Evolutionary conservation across 2,888 invertebrate species (phyloP), one percentile per base, ranked within the genome.

Genomic region (Magallana nippona): DNA sequence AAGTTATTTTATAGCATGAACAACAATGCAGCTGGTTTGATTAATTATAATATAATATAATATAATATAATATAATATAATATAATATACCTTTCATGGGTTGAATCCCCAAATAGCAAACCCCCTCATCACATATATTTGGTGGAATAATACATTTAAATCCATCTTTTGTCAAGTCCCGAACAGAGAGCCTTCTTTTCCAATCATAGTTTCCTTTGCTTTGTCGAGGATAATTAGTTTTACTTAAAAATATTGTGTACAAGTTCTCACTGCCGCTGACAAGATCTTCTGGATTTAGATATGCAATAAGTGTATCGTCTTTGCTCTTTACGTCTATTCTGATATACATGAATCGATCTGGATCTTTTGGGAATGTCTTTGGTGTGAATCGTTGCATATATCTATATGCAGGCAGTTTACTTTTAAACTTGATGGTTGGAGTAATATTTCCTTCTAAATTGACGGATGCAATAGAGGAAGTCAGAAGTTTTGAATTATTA

Each of bases 11-110:
- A 44, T 44, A 5, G 5, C 44, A 44, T 44, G 44, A 44, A 44
- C 5, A 44, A 8, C 8, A 44, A 44, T 44, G 44, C 44, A 44
- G 44, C 3, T 5, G 11, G 19, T 27, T 27, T 71, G 13, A 15
- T 44, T 44, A 44, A 8, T 44, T 44, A 10, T 27, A n/a, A n/a
- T n/a, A n/a, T n/a, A n/a, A n/a, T n/a, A n/a, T n/a, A n/a, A n/a
- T n/a, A n/a, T n/a, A n/a, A n/a, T n/a, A n/a, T n/a, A n/a, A n/a
- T n/a, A n/a, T n/a, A n/a, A n/a, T n/a, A n/a, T n/a, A n/a, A n/a
- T n/a, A n/a, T n/a, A n/a, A n/a, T n/a, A 13, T 85, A 85, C 85
- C 83, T 83, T 79, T 77, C 17, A 77, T n/a, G 13, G 83, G 79
- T 71, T 86, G 80, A 5, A 86, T 32, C 55, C 82, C 85, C 2